Evolutionary conservation across 2,113 vertebrate genomes (phyloP).

Genomic region (Macrotus californicus): DNA sequence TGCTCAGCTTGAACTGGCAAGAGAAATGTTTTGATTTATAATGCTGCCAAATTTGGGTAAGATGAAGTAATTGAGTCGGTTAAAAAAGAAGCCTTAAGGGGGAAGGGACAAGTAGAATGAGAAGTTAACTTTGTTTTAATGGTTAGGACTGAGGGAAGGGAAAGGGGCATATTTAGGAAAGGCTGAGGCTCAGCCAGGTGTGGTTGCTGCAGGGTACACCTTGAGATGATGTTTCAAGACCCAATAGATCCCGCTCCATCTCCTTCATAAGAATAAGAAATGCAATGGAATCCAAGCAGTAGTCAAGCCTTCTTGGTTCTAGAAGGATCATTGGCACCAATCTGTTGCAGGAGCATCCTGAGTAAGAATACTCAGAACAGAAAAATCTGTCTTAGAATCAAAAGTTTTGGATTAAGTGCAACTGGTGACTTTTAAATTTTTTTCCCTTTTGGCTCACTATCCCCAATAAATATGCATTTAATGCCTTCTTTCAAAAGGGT

Average conservation of each 20-base stretch:
- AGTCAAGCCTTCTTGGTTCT: background rate
- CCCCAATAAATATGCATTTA: background rate
- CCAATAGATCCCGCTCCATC: background rate
- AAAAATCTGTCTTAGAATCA: background rate
- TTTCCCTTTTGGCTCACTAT: background rate
- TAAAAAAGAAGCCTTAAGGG: background rate
- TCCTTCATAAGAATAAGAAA: background rate
- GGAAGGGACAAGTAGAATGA: background rate
- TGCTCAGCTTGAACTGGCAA: background rate
- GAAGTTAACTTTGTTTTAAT: background rate
- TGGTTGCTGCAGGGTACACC: background rate
- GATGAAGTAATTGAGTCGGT: background rate
- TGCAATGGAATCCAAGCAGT: background rate
- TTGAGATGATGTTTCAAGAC: background rate
- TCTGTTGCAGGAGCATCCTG: background rate
- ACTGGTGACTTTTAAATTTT: background rate
- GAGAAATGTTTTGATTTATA: conserved; percentile 8
- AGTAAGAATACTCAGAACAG: background rate
- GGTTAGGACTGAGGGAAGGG: background rate
- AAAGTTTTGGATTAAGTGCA: background rate
- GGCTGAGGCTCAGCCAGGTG: background rate
- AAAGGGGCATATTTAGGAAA: background rate
- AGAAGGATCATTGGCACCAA: background rate
- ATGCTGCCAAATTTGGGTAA: background rate
- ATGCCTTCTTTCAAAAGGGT: background rate